A percentile compares a stretch with the other conserved stretches of the same genome.
These are phyloP conservation scores for human DNA, from an alignment of 2,113 vertebrate genomes.

Conservation along the genomic window GRCh38 chr5:164032001-164032500, in stretches of 20 bases:
- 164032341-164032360: neutral
- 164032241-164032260: neutral
- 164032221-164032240: neutral
- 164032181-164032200: neutral
- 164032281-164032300: neutral
- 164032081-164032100: neutral
- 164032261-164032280: neutral
- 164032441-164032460: neutral
- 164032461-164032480: neutral
- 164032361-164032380: neutral
- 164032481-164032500: neutral
- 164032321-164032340: neutral
- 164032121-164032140: neutral
- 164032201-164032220: neutral
- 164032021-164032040: neutral
- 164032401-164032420: conserved; percentile 2
- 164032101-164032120: neutral
- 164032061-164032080: neutral
- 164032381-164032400: neutral
- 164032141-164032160: neutral
- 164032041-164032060: neutral
- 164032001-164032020: neutral
- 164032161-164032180: neutral
- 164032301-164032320: neutral
- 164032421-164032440: neutral